phyloP scores from a whole-genome alignment of 2,888 invertebrate species.

The Epinotia bilunana region DNA sequence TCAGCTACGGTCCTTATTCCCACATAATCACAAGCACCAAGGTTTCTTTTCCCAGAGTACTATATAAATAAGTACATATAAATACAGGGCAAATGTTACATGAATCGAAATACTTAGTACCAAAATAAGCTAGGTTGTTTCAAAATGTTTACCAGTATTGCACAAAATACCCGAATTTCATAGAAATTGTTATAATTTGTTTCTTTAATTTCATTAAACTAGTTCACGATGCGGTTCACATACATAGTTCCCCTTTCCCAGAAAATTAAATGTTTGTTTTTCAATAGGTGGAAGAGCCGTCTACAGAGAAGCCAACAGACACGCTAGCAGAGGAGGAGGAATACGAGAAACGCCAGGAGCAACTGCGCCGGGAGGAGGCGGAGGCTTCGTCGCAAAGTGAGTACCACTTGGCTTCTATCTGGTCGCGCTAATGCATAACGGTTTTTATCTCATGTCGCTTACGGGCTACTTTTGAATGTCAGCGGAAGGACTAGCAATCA shows the following conservation, averaged over 20 bases:
- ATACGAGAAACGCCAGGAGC: slow-evolving; percentile 75
- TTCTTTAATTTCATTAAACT: no score
- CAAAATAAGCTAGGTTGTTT: no score
- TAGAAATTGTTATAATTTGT: no score
- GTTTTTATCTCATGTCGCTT: not conserved
- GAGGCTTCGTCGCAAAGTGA: slow-evolving; percentile 74
- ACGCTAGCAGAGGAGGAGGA: slow-evolving; percentile 77
- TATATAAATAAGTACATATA: no score
- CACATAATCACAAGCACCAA: no score
- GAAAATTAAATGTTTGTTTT: not conserved
- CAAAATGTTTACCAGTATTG: no score
- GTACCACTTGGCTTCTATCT: slow-evolving; percentile 49
- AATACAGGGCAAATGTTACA: no score
- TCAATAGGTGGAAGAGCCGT: slow-evolving; percentile 67
- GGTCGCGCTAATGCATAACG: not conserved
- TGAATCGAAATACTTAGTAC: no score
- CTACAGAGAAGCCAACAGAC: slow-evolving; percentile 67
- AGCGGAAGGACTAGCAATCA: not conserved
- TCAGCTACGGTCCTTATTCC: not conserved
- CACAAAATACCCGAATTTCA: no score
- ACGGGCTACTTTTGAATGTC: slow-evolving; percentile 1
- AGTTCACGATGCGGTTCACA: no score
- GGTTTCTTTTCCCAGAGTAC: no score
- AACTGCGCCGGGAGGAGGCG: slow-evolving; percentile 67
- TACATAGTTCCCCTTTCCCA: not conserved